Percentiles rank a stretch among this genome's conserved stretches.
phyloP scores from a whole-genome alignment of 2,113 vertebrate species.

The Hassar affinis region DNA sequence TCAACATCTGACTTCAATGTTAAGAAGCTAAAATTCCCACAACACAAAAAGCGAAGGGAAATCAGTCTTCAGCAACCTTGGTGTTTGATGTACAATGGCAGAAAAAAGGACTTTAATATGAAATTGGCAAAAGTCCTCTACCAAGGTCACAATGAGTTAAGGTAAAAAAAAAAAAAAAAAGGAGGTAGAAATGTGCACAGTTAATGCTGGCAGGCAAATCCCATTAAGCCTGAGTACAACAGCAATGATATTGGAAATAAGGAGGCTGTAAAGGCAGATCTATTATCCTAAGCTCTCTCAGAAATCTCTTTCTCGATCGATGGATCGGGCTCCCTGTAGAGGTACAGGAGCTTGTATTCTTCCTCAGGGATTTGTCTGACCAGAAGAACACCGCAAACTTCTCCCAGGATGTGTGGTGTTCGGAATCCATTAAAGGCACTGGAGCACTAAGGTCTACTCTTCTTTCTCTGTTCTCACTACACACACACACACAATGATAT shows the following conservation, averaged over 20 bases:
- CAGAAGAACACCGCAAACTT: constrained; percentile 69
- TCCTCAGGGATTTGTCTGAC: constrained; percentile 66
- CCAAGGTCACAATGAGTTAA: constrained; percentile 23
- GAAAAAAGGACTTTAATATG: background rate
- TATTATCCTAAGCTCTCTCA: constrained; percentile 67
- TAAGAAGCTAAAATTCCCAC: constrained; percentile 29
- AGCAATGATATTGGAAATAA: constrained; percentile 60
- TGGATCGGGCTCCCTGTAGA: constrained; percentile 66
- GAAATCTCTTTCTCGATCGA: constrained; percentile 62
- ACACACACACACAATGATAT: constrained; percentile 1
- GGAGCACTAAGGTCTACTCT: constrained; percentile 64
- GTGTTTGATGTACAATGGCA: constrained; percentile 40
- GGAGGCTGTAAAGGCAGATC: constrained; percentile 60
- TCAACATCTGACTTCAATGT: constrained; percentile 30
- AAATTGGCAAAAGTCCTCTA: constrained; percentile 19
- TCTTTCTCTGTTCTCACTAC: constrained; percentile 35
- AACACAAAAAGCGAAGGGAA: constrained; percentile 1
- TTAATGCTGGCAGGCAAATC: constrained; percentile 62
- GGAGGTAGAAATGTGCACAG: constrained; percentile 24
- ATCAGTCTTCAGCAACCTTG: constrained; percentile 21
- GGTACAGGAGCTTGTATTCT: constrained; percentile 58
- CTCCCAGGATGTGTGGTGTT: constrained; percentile 67
- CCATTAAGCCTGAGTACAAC: constrained; percentile 58
- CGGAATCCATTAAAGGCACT: constrained; percentile 62
- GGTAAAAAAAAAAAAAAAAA: constrained; percentile 8